These are phyloP conservation scores for Eudemis profundana DNA, from an alignment of 2,888 invertebrate species.

Conservation along the genomic window DNA sequence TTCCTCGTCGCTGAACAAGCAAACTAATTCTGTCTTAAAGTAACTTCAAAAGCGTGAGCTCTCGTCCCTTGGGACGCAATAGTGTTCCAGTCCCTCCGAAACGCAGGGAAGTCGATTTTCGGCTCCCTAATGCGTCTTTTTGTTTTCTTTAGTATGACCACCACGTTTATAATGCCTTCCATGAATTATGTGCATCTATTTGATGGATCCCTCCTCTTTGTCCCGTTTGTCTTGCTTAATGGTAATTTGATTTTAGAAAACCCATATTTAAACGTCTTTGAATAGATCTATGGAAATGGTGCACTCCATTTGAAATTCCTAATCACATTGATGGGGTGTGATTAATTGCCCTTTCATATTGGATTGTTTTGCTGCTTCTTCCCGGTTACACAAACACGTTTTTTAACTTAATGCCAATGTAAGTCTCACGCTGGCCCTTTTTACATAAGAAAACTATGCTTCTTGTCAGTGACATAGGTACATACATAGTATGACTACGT, in stretches of 20 bases:
- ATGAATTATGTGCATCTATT: conserved; percentile 81
- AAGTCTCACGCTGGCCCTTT: too few relatives aligned
- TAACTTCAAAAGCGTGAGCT: conserved; percentile 41
- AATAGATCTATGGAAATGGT: conserved; percentile 27
- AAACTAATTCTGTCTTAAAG: conserved; percentile 19
- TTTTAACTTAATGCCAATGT: too few relatives aligned
- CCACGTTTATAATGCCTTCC: conserved; percentile 55
- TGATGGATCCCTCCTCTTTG: conserved; percentile 59
- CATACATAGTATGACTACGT: too few relatives aligned
- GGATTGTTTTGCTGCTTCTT: too few relatives aligned
- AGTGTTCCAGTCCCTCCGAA: conserved; percentile 42
- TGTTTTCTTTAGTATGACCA: conserved; percentile 54
- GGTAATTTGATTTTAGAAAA: conserved; percentile 61
- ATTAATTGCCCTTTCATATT: background rate
- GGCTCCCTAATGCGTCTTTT: conserved; percentile 54
- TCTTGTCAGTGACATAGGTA: too few relatives aligned
- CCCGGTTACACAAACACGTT: too few relatives aligned
- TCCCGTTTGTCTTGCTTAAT: conserved; percentile 61
- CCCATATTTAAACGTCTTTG: conserved; percentile 55
- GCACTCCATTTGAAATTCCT: conserved; percentile 21
- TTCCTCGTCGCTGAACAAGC: background rate
- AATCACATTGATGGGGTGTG: background rate
- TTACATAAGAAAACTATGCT: too few relatives aligned
- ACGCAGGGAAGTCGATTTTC: conserved; percentile 59
- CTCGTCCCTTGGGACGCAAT: conserved; percentile 31